A percentile compares a stretch with the other conserved stretches of the same genome.
These are phyloP conservation scores for Rotaria sp. DNA, from an alignment of 2,888 invertebrate genomes.

Conservation along the genomic window DNA sequence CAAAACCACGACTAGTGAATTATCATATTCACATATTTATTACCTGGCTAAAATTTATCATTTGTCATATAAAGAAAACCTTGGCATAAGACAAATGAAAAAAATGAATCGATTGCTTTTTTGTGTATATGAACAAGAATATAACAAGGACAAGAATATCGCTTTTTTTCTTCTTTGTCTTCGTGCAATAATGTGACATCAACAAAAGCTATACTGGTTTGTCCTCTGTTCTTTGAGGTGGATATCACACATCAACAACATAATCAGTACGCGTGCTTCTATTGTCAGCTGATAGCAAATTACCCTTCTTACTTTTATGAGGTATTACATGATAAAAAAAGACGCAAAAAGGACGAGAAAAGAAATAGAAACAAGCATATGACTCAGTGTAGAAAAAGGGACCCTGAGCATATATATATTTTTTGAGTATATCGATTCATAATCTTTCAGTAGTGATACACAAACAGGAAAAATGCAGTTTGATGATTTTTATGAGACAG, in stretches of 20 bases:
- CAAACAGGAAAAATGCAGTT: background rate
- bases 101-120: background rate
- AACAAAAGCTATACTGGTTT: too few relatives aligned
- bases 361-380: background rate
- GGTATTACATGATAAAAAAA: background rate
- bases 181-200: too few relatives aligned
- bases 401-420: background rate
- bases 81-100: background rate
- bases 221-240: background rate
- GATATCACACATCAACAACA: background rate
- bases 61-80: background rate
- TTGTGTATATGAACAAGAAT: background rate
- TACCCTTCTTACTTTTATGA: background rate
- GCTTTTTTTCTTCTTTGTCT: background rate
- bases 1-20: too few relatives aligned
- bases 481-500: background rate
- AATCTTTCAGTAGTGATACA: background rate
- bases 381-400: background rate
- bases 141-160: background rate
- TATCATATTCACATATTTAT: too few relatives aligned
- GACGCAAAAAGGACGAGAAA: background rate
- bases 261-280: background rate
- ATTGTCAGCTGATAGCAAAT: background rate
- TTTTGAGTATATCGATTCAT: background rate
- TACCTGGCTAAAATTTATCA: too few relatives aligned